These are phyloP conservation scores for Macrophya alboannulata DNA, from an alignment of 2,888 invertebrate species.

Conservation along the genomic window DNA sequence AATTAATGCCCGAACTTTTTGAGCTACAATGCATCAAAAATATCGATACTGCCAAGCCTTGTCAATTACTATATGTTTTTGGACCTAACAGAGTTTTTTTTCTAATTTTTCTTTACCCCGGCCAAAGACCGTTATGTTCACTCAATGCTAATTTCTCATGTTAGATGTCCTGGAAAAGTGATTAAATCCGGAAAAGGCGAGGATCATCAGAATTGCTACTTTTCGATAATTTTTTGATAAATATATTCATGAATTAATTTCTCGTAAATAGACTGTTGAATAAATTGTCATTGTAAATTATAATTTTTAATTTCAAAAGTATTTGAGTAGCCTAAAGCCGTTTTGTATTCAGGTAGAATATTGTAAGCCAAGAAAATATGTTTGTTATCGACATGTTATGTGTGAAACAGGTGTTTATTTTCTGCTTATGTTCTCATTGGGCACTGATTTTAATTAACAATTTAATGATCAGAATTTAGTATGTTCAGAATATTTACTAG, in stretches of 20 bases:
- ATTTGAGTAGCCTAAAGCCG: background rate
- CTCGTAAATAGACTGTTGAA: slow-evolving; percentile 1
- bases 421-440: slow-evolving; percentile 18
- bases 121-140: slow-evolving; percentile 26
- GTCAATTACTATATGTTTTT: background rate
- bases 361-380: slow-evolving; percentile 1
- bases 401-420: slow-evolving; percentile 17
- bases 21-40: background rate
- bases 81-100: slow-evolving; percentile 9
- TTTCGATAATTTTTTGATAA: background rate
- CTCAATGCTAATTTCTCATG: background rate
- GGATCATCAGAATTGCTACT: background rate
- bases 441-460: slow-evolving; percentile 41
- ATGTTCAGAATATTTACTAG: background rate
- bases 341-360: slow-evolving; percentile 45
- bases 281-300: background rate
- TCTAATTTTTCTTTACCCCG: no score
- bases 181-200: background rate
- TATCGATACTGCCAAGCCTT: slow-evolving; percentile 12
- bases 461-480: background rate
- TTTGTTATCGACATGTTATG: slow-evolving; percentile 17
- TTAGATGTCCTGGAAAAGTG: background rate
- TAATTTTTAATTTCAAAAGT: background rate
- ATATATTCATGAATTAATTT: background rate
- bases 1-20: background rate